phyloP scores from a whole-genome alignment of 2,797 vertebrate species.

The Psittacula echo region DNA sequence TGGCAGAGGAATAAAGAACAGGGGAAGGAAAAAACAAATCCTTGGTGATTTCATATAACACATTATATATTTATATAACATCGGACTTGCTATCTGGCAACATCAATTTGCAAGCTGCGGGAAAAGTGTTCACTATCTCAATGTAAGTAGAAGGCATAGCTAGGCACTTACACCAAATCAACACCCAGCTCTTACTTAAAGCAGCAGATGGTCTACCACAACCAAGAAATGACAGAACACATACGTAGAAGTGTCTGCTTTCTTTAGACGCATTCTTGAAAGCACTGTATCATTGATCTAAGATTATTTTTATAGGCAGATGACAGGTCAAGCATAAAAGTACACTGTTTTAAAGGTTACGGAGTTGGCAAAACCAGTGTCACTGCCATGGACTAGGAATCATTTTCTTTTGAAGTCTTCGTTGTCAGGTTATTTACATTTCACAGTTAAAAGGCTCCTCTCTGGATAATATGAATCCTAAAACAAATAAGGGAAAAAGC shows the following conservation, averaged over 20 bases:
- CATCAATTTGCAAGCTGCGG: constrained; percentile 33
- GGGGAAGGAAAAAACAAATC: constrained; percentile 56
- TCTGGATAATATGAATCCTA: constrained; percentile 43
- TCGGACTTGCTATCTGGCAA: constrained; percentile 15
- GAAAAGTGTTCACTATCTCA: constrained; percentile 28
- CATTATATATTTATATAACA: constrained; percentile 56
- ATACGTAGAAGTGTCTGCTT: constrained; percentile 34
- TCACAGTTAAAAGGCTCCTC: constrained; percentile 58
- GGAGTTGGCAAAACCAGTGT: constrained; percentile 55
- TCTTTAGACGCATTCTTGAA: constrained; percentile 68
- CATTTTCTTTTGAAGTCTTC: constrained; percentile 67
- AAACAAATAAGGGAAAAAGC: constrained; percentile 41
- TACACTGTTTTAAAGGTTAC: constrained; percentile 68
- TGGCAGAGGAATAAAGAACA: constrained; percentile 40
- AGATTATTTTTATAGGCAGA: constrained; percentile 66
- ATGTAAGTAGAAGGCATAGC: not conserved
- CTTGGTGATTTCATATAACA: constrained; percentile 55
- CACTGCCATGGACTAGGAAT: constrained; percentile 42
- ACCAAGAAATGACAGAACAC: constrained; percentile 42
- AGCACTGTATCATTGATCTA: constrained; percentile 51
- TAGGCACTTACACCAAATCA: constrained; percentile 18
- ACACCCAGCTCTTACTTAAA: constrained; percentile 27
- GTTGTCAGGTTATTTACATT: constrained; percentile 57
- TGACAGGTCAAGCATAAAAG: constrained; percentile 64
- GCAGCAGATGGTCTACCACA: constrained; percentile 52